A percentile compares a stretch with the other conserved stretches of the same genome.
Evolutionary conservation across 2,113 vertebrate genomes (phyloP).

Genomic region (Corvus cornix): DNA sequence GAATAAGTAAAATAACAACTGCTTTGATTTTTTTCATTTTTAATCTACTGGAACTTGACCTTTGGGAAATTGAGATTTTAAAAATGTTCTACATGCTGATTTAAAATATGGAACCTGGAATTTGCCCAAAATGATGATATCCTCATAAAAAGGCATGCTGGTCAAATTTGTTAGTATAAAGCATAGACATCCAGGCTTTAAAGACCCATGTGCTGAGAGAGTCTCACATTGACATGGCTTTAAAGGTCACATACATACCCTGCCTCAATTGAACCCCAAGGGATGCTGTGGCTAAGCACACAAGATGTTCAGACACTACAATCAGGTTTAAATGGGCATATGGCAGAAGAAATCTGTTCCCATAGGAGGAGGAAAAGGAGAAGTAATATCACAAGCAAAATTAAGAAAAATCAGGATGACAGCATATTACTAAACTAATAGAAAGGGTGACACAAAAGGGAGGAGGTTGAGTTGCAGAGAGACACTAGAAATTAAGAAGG

Average conservation of each 20-base stretch:
- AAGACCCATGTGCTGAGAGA: conserved; percentile 28
- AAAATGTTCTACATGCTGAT: not conserved
- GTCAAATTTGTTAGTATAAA: conserved; percentile 36
- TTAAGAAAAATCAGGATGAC: conserved; percentile 50
- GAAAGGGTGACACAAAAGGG: not conserved
- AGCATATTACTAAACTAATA: conserved; percentile 40
- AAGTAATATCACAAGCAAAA: conserved; percentile 57
- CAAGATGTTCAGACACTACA: conserved; percentile 60
- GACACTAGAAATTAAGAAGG: not conserved
- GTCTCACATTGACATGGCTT: conserved; percentile 50
- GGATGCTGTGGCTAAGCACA: conserved; percentile 49
- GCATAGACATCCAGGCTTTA: not conserved
- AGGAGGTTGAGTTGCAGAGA: not conserved
- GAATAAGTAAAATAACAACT: not conserved
- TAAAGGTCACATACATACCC: conserved; percentile 40
- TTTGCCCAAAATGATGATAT: not conserved
- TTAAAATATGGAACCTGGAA: conserved; percentile 17
- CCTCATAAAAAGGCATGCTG: conserved; percentile 35
- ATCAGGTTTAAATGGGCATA: conserved; percentile 67
- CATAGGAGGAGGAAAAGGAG: conserved; percentile 33
- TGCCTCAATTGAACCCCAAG: conserved; percentile 18
- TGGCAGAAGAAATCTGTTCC: conserved; percentile 62
- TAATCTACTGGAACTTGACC: conserved; percentile 8
- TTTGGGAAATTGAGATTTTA: conserved; percentile 11
- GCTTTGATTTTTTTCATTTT: conserved; percentile 13